A percentile compares a stretch with the other conserved stretches of the same genome.
phyloP scores from a whole-genome alignment of 1,140 invertebrate species.

The Drosophila kurseongensis region DNA sequence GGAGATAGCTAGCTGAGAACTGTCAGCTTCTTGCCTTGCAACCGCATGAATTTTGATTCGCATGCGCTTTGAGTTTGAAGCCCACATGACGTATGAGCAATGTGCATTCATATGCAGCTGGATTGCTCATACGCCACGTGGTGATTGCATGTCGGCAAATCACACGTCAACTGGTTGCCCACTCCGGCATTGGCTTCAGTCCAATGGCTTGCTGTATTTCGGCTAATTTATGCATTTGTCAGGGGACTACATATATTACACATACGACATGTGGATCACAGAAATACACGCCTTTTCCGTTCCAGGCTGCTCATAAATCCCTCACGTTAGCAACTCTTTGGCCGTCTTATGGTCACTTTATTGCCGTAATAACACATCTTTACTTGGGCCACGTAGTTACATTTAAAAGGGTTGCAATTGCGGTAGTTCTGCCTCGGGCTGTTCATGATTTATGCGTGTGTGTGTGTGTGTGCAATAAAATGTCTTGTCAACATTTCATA shows the following conservation, averaged over 20 bases:
- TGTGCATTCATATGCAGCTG: constrained; percentile 54
- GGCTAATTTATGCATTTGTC: constrained; percentile 39
- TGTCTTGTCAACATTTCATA: constrained; percentile 83
- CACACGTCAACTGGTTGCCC: constrained; percentile 42
- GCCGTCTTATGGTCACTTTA: constrained; percentile 61
- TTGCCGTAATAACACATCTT: constrained; percentile 76
- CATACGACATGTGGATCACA: constrained; percentile 31
- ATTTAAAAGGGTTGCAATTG: constrained; percentile 59
- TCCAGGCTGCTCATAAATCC: constrained; percentile 27
- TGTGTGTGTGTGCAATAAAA: constrained; percentile 63
- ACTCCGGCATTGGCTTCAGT: background rate
- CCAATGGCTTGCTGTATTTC: constrained; percentile 6
- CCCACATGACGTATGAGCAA: constrained; percentile 58
- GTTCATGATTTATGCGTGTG: constrained; percentile 50
- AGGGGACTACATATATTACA: constrained; percentile 21
- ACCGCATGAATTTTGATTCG: constrained; percentile 7
- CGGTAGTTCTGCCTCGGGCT: constrained; percentile 36
- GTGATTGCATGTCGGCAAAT: constrained; percentile 36
- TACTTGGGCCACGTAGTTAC: constrained; percentile 45
- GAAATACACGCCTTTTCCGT: constrained; percentile 20
- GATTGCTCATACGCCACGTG: constrained; percentile 64
- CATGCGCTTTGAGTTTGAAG: constrained; percentile 9
- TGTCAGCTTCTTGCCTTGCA: constrained; percentile 5
- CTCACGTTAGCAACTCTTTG: constrained; percentile 22
- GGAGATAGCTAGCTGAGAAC: background rate